Conservation (phyloP, 2,797 vertebrate genomes). For the Catamblyrhynchus diadema region DNA sequence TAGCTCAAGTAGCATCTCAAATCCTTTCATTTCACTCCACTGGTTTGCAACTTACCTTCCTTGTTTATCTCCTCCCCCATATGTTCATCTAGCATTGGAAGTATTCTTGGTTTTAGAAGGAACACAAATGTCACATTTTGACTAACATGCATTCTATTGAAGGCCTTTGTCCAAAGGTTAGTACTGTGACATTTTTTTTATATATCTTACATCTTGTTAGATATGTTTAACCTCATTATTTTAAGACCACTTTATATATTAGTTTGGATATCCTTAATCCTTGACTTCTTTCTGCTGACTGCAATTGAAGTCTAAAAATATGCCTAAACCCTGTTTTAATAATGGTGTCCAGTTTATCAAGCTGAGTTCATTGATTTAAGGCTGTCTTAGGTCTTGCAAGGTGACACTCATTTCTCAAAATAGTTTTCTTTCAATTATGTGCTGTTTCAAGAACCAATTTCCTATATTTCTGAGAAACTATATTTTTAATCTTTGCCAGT, state of each 20-base stretch:
- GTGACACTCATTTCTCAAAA: neutral
- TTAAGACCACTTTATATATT: neutral
- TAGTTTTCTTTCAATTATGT: neutral
- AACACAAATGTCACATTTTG: neutral
- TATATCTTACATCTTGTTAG: neutral
- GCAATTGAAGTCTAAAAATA: neutral
- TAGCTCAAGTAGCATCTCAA: neutral
- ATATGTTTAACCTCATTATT: neutral
- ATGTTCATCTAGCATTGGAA: neutral
- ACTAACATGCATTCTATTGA: neutral
- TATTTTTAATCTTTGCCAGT: neutral
- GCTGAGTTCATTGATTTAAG: neutral
- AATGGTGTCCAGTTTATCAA: neutral
- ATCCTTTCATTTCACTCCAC: neutral
- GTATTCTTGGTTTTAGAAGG: neutral
- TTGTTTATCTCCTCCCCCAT: neutral
- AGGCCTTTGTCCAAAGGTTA: neutral
- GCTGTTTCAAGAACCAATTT: neutral
- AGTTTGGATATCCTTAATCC: neutral
- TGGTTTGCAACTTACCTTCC: neutral
- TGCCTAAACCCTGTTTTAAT: neutral
- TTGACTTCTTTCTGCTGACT: neutral
- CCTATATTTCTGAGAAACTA: neutral
- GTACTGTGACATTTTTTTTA: neutral
- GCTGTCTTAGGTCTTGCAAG: neutral